phyloP scores from a whole-genome alignment of 2,797 vertebrate genomes.

The Crocidura indochinensis region DNA sequence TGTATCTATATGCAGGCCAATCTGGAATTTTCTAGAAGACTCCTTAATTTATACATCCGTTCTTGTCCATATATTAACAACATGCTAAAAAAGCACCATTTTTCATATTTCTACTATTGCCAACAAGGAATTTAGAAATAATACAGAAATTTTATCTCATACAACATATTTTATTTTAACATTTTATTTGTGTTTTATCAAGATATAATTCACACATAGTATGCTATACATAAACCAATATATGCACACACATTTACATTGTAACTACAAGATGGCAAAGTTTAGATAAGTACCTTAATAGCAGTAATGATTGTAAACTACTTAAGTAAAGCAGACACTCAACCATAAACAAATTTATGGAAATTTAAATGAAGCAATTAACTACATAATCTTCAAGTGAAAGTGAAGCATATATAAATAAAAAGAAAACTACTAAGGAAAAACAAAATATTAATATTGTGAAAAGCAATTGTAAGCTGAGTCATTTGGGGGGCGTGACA shows the following conservation, averaged over 20 bases:
- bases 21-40: neutral
- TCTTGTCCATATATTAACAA: neutral
- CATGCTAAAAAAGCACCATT: neutral
- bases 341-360: neutral
- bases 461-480: neutral
- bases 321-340: neutral
- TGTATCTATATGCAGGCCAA: no score
- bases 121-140: neutral
- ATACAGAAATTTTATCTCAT: neutral
- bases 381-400: neutral
- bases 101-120: neutral
- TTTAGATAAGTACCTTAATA: neutral
- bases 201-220: neutral
- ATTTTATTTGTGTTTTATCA: neutral
- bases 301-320: neutral
- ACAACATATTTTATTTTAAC: neutral
- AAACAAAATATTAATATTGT: neutral
- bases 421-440: neutral
- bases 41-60: neutral
- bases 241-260: neutral
- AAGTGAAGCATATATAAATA: neutral
- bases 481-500: neutral
- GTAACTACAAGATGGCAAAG: neutral
- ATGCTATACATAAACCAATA: neutral
- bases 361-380: conserved; percentile 2